Evolutionary conservation across 1,140 invertebrate genomes (phyloP), one percentile per base, ranked within the genome.

Genomic region (Myzus persicae): DNA sequence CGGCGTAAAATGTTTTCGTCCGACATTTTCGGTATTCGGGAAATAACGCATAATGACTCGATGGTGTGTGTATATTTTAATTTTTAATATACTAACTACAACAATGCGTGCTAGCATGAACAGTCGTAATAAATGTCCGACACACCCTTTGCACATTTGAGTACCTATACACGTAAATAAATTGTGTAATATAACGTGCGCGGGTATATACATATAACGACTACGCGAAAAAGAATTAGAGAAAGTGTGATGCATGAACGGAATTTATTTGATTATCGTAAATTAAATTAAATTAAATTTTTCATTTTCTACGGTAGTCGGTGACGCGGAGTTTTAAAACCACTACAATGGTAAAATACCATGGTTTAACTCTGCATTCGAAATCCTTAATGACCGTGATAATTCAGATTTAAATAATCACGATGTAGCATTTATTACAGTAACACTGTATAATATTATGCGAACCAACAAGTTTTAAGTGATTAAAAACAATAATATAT

Each of bases 401-500:
- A 76, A 76, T 76, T 76, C n/a, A 76, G 59, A n/a, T 76, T 76
- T 76, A 36, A 76, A 76, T 76, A 76, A 76, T 76, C 59, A 76
- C 59, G 31, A n/a, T 36, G 59, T 76, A 67, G 20, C 59, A 76
- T 76, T 76, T 76, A 76, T 76, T 36, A n/a, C 59, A 76, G 31
- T 18, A 76, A 76, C 59, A n/a, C 59, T 18, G 36, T 31, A 59
- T 14, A 11, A 31, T 18, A n/a, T 4, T 54, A 54, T 11, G 31
- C 31, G 14, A 76, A 76, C 59, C 31, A n/a, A 76, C 59, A 76
- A 18, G 31, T 76, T 76, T 76, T 18, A 76, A 18, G 31, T 14
- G 14, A 76, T 76, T 76, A 76, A 76, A 76, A 76, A n/a, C 59
- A n/a, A 18, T n/a, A 76, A n/a, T n/a, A 67, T n/a, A n/a, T 76